A percentile compares a stretch with the other conserved stretches of the same genome.
These are phyloP conservation scores for Eclectus roratus DNA, from an alignment of 2,113 vertebrate genomes.

Conservation along the genomic window DNA sequence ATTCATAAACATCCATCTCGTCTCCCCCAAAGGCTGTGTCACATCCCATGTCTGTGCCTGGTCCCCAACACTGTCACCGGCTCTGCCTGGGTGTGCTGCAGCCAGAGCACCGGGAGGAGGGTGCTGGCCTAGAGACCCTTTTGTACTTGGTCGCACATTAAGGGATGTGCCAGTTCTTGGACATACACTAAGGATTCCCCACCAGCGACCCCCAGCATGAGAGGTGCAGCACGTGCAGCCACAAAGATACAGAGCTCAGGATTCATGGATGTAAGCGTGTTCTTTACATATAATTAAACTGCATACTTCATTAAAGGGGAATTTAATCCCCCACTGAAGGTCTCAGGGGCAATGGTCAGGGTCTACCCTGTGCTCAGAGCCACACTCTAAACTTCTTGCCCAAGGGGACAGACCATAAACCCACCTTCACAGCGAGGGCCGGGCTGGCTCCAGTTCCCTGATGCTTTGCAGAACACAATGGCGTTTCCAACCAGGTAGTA, in stretches of 20 bases:
- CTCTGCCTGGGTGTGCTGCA: not conserved
- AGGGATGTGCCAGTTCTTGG: not conserved
- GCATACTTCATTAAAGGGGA: not conserved
- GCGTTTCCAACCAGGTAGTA: not conserved
- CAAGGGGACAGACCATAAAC: not conserved
- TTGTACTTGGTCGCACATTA: not conserved
- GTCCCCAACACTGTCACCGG: not conserved
- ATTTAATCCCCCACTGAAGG: not conserved
- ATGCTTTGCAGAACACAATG: not conserved
- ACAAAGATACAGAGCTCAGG: not conserved
- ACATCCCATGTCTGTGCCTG: not conserved
- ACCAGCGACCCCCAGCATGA: not conserved
- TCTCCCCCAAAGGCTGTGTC: not conserved
- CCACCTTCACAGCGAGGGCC: not conserved
- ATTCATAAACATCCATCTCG: not conserved
- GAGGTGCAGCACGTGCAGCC: not conserved
- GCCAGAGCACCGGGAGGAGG: not conserved
- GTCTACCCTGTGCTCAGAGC: not conserved
- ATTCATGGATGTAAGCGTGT: not conserved
- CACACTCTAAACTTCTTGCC: rapidly evolving
- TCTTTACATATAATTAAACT: not conserved
- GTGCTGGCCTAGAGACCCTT: not conserved
- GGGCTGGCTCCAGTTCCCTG: slow-evolving; percentile 53
- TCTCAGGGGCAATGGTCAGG: not conserved
- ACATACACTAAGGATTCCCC: not conserved